phyloP scores from a whole-genome alignment of 2,113 vertebrate genomes.

The Trachemys scripta region DNA sequence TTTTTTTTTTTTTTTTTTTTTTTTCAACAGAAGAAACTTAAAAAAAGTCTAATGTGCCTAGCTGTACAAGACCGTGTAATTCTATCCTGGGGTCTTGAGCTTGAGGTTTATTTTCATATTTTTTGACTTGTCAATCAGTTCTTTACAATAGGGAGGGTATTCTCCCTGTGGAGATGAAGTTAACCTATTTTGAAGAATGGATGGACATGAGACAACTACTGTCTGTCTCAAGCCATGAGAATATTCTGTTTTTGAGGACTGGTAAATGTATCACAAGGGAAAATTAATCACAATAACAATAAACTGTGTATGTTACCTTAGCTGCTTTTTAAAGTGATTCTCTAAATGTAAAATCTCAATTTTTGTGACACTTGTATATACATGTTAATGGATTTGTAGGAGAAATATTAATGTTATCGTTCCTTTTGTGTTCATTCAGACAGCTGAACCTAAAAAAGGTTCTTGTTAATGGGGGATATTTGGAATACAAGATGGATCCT shows the following conservation, averaged over 20 bases:
- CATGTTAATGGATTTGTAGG: not conserved
- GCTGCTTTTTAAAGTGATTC: no score
- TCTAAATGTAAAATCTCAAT: not conserved
- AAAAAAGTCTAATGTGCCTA: no score
- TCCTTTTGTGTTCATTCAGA: conserved; percentile 75
- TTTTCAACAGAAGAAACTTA: not conserved
- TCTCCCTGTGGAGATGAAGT: not conserved
- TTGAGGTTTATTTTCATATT: not conserved
- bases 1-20: not conserved
- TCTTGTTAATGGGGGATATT: conserved; percentile 90
- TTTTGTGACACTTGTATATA: not conserved
- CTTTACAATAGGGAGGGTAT: not conserved
- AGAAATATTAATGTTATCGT: not conserved
- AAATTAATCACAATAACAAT: no score
- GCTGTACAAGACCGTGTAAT: not conserved
- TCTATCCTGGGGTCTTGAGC: not conserved
- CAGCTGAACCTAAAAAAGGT: conserved; percentile 96
- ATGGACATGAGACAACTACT: not conserved
- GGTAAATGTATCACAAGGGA: no score
- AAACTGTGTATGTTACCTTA: no score
- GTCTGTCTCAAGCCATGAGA: no score
- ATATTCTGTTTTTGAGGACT: no score
- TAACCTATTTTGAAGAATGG: no score
- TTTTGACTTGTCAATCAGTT: not conserved
- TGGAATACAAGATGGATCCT: conserved; percentile 92